Conservation (phyloP, 2,113 vertebrate genomes). For the Cervus canadensis region DNA sequence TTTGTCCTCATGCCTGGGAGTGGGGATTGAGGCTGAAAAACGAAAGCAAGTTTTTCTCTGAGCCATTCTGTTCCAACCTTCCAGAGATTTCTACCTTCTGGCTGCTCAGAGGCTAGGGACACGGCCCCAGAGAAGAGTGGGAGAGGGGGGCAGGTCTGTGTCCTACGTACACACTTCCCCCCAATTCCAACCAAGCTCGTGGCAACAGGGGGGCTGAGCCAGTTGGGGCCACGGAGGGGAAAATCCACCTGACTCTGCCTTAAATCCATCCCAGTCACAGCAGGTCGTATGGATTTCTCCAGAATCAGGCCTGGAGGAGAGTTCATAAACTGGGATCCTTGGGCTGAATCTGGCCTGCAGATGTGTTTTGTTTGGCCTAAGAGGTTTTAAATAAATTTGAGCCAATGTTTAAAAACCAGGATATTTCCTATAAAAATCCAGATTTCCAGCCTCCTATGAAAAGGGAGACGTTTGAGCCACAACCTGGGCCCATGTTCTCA, state of each 20-base stretch:
- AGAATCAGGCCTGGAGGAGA: neutral
- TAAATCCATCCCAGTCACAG: too few relatives aligned
- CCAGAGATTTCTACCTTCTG: neutral
- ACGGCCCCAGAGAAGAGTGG: neutral
- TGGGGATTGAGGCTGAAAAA: neutral
- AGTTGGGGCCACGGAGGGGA: neutral
- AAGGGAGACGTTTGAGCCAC: neutral
- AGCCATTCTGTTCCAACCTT: neutral
- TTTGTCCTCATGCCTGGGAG: neutral
- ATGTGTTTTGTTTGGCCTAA: neutral
- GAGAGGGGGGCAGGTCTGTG: neutral
- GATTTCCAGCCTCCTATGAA: neutral
- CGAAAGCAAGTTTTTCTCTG: neutral
- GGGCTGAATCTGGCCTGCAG: neutral
- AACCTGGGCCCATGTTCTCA: neutral
- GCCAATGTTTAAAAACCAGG: neutral
- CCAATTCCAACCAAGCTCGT: neutral
- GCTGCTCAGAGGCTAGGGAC: neutral
- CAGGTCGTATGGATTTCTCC: neutral
- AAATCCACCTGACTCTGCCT: neutral
- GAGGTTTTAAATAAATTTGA: neutral
- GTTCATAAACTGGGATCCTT: neutral
- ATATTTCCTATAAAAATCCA: neutral
- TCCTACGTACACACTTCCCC: neutral
- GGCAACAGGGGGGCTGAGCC: neutral